Evolutionary conservation across 1,140 invertebrate species (phyloP), one percentile per base, ranked within the genome.

Genomic region (Drosophila neocordata): DNA sequence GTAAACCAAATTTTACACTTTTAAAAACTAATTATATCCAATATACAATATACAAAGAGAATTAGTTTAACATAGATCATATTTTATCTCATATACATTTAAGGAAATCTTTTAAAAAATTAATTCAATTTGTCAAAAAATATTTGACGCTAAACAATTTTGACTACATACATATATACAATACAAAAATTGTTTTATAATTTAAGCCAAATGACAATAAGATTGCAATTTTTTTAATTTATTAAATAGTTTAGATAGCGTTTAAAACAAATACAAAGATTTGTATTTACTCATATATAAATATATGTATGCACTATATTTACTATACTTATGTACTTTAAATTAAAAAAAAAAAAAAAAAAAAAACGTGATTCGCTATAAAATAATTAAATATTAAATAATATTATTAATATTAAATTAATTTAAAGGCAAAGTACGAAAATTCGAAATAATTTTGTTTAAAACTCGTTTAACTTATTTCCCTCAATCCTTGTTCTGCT

Each of bases 401-500:
- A n/a, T 1, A 1, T 4, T 13, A 38, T 4, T 13, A 38, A 38
- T 13, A 12, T n/a, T 38, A 38, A n/a, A 38, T 13, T 4, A 38
- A 31, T 38, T 38, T n/a, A 38, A 38, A 38, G 37, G 37, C 12
- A 31, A 8, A n/a, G n/a, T 31, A 27, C 11, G 11, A 7, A 57
- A 57, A 18, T 20, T 18, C 9, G 24, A 41, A 48, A 4, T 2
- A 1, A 9, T 31, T n/a, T 4, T 6, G 13, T 55, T 53, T 24
- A 57, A 52, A 27, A 24, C 57, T 69, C 18, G 18, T 67, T 22
- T 31, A 11, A 11, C 38, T 27, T 44, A 22, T 75, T 65, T 65
- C 62, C 59, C 41, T 48, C 66, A 31, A 31, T 74, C 24, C 55
- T 13, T 57, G 53, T 58, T 55, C 52, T 31, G 31, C 52, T 31